Evolutionary conservation across 2,888 invertebrate genomes (phyloP).

Genomic region (Polyommatus icarus): DNA sequence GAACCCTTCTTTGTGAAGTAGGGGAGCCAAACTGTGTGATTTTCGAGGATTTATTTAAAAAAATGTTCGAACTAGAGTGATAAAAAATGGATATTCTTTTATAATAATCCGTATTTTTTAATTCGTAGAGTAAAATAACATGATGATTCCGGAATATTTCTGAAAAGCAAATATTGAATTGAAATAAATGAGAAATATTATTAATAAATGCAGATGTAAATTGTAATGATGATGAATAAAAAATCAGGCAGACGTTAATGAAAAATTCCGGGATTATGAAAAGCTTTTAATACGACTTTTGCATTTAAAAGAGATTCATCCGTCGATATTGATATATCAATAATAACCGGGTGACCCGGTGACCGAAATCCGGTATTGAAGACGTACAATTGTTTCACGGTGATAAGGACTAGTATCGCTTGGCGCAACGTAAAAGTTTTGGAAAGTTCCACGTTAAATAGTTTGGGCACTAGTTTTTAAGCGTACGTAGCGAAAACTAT

Average conservation of each 20-base stretch:
- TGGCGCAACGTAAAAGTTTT: background rate
- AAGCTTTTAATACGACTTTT: conserved; percentile 12
- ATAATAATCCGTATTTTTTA: background rate
- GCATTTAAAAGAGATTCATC: background rate
- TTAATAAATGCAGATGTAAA: background rate
- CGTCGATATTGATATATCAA: conserved; percentile 5
- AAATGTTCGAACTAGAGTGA: too few species aligned
- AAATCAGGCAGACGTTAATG: background rate
- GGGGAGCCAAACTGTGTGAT: background rate
- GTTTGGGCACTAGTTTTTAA: background rate
- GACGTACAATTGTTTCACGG: background rate
- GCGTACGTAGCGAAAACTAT: background rate
- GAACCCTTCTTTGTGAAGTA: conserved; percentile 28
- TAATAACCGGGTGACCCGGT: conserved; percentile 3
- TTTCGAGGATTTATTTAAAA: background rate
- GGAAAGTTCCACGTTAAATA: background rate
- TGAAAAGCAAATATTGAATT: background rate
- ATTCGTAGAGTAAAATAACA: background rate
- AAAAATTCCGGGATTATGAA: conserved; percentile 7
- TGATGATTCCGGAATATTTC: background rate
- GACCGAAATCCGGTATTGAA: background rate
- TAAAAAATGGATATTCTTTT: too few species aligned
- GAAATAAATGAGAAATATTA: background rate
- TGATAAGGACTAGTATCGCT: background rate
- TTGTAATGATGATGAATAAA: background rate